phyloP scores from a whole-genome alignment of 2,113 vertebrate species.

The Gobius niger region DNA sequence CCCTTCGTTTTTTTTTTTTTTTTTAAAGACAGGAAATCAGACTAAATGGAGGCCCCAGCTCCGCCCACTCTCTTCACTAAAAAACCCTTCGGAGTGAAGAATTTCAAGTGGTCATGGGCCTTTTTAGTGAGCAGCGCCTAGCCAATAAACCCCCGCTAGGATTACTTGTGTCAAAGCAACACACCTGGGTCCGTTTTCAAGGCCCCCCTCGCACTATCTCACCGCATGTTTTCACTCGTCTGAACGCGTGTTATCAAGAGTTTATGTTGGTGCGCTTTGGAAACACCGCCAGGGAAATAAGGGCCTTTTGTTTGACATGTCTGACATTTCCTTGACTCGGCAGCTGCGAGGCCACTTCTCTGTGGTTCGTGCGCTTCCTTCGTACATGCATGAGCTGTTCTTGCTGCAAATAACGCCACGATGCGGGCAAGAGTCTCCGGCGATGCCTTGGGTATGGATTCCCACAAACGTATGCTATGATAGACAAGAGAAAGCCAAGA shows the following conservation, averaged over 20 bases:
- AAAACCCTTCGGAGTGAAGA: constrained; percentile 68
- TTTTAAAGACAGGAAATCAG: constrained; percentile 77
- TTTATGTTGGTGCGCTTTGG: constrained; percentile 19
- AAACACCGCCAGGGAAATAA: constrained; percentile 42
- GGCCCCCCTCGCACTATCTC: constrained; percentile 22
- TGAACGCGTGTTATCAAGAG: constrained; percentile 16
- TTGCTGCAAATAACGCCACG: neutral
- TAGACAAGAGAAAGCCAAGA: too few species aligned
- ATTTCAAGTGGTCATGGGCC: constrained; percentile 68
- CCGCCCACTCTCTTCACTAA: constrained; percentile 57
- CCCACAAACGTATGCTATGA: neutral
- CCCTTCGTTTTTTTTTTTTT: neutral
- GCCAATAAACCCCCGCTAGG: constrained; percentile 60
- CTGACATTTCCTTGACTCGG: constrained; percentile 44
- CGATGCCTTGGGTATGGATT: neutral
- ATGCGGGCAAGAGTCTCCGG: neutral
- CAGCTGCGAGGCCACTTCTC: constrained; percentile 14
- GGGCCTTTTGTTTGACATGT: constrained; percentile 46
- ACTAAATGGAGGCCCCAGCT: constrained; percentile 67
- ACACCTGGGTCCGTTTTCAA: constrained; percentile 58
- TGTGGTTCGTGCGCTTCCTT: constrained; percentile 21
- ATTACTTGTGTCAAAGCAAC: constrained; percentile 70
- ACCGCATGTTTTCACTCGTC: constrained; percentile 47
- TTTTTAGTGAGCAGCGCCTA: constrained; percentile 54
- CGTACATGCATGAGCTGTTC: neutral